A percentile compares a stretch with the other conserved stretches of the same genome.
These are phyloP conservation scores for Anas platyrhynchos DNA, from an alignment of 2,113 vertebrate genomes.

Conservation along the genomic window DNA sequence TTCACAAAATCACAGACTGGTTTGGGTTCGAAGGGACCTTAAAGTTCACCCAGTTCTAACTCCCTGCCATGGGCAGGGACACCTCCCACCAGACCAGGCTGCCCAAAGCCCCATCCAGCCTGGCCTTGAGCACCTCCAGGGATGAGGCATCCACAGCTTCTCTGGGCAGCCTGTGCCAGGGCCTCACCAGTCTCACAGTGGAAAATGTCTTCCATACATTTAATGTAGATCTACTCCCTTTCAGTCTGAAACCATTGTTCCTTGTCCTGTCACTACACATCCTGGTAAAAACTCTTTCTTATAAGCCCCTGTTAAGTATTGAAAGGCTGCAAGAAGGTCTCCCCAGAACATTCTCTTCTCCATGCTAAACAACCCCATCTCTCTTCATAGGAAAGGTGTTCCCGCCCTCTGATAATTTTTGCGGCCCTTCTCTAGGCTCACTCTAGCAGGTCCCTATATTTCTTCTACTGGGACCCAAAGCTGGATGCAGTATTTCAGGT, in stretches of 20 bases:
- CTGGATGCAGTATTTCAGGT: too few relatives aligned
- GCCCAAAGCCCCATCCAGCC: not conserved
- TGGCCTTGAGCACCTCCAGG: not conserved
- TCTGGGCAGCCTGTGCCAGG: not conserved
- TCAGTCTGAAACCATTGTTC: not conserved
- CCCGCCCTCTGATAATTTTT: too few relatives aligned
- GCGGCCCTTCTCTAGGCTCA: too few relatives aligned
- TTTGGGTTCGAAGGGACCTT: not conserved
- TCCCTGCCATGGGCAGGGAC: not conserved
- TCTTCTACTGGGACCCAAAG: too few relatives aligned
- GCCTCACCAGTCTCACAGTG: not conserved
- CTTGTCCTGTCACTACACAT: not conserved
- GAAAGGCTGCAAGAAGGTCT: too few relatives aligned
- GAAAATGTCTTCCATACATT: not conserved
- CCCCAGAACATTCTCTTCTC: too few relatives aligned
- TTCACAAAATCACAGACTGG: not conserved
- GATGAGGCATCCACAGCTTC: too few relatives aligned
- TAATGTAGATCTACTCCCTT: not conserved
- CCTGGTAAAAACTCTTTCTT: not conserved
- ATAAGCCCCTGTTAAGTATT: too few relatives aligned
- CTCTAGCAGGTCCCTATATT: too few relatives aligned
- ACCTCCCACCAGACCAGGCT: not conserved
- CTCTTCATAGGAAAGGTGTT: too few relatives aligned
- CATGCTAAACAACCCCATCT: too few relatives aligned
- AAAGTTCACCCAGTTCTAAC: not conserved